Percentiles rank a stretch among this genome's conserved stretches.
phyloP scores from a whole-genome alignment of 2,888 invertebrate species.

The Bimastos eiseni region DNA sequence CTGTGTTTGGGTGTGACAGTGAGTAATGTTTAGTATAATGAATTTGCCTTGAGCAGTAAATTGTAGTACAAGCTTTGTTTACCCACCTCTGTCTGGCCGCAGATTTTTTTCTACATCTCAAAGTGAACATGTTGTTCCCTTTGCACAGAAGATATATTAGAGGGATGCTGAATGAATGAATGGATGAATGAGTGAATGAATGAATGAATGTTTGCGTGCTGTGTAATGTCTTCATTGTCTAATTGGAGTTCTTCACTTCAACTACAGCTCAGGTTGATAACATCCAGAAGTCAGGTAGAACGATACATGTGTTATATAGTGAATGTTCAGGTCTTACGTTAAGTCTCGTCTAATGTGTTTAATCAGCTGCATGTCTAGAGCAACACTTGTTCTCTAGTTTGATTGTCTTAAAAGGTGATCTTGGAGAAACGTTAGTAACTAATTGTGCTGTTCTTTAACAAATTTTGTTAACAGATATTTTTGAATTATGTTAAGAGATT shows the following conservation, averaged over 20 bases:
- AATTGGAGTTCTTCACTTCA: neutral
- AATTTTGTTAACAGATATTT: neutral
- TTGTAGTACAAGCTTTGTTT: too few species aligned
- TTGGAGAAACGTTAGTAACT: neutral
- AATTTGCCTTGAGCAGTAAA: neutral
- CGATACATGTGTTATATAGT: neutral
- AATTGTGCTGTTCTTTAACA: neutral
- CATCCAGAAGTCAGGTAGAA: slow-evolving; percentile 9
- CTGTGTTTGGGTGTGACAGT: neutral
- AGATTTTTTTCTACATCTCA: too few species aligned
- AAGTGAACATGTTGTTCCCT: too few species aligned
- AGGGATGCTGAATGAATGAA: too few species aligned
- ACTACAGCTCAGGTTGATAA: slow-evolving; percentile 8
- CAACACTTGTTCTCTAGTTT: neutral
- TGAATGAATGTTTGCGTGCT: too few species aligned
- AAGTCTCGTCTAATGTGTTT: neutral
- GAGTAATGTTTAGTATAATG: neutral
- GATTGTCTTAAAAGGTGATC: neutral
- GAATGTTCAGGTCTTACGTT: neutral
- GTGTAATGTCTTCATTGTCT: neutral
- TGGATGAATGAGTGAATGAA: too few species aligned
- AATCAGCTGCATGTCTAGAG: neutral
- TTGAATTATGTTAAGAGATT: neutral
- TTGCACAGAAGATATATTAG: too few species aligned
- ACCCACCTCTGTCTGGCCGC: too few species aligned